Percentiles rank a stretch among this genome's conserved stretches.
These are phyloP conservation scores for Plusia festucae DNA, from an alignment of 2,888 invertebrate genomes.

Conservation along the genomic window DNA sequence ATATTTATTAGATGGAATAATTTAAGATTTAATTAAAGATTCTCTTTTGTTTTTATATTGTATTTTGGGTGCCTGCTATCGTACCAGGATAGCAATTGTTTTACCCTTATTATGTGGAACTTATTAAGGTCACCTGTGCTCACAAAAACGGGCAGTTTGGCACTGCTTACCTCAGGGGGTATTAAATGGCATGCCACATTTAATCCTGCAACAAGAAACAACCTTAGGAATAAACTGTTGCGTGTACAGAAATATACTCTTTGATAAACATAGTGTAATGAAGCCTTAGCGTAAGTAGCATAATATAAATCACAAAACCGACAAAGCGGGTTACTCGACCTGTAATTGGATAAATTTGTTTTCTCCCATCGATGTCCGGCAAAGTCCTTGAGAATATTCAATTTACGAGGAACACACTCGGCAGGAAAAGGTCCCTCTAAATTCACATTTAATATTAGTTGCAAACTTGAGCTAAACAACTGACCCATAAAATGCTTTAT, in stretches of 20 bases:
- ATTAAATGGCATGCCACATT: not conserved
- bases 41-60: no score
- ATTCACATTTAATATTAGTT: conserved; percentile 36
- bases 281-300: conserved; percentile 13
- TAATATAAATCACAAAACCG: conserved; percentile 37
- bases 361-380: conserved; percentile 46
- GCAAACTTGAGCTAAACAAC: conserved; percentile 22
- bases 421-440: conserved; percentile 30
- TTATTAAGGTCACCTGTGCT: not conserved
- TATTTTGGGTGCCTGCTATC: not conserved
- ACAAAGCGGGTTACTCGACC: conserved; percentile 45
- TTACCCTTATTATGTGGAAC: not conserved
- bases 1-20: no score
- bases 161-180: not conserved
- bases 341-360: conserved; percentile 48
- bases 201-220: conserved; percentile 2
- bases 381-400: conserved; percentile 40
- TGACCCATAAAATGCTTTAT: conserved; percentile 7
- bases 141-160: not conserved
- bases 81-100: not conserved
- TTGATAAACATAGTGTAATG: conserved; percentile 19
- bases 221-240: not conserved
- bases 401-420: conserved; percentile 26
- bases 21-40: no score
- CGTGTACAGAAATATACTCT: not conserved